These are phyloP conservation scores for Echinarachnius parma DNA, from an alignment of 53 echinoderm and acorn worm genomes.

Conservation along the genomic window DNA sequence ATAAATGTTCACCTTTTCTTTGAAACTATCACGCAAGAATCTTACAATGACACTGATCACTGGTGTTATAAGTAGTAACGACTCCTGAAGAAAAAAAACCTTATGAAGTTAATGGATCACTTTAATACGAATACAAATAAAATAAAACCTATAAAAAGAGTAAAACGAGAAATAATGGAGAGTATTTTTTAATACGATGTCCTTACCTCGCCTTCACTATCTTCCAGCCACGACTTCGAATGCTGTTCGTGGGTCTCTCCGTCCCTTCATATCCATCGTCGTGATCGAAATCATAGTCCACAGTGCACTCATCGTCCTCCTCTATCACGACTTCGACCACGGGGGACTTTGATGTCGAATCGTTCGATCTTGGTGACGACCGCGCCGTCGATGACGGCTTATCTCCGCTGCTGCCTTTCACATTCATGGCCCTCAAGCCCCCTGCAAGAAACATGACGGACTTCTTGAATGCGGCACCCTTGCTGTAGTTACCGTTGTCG, in stretches of 20 bases:
- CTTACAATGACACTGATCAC: too few species aligned
- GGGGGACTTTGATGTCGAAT: slow-evolving; percentile 6
- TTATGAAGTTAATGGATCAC: too few species aligned
- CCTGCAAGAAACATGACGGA: slow-evolving; percentile 19
- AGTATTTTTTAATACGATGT: too few species aligned
- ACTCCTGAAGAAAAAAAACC: too few species aligned
- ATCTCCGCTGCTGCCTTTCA: not conserved
- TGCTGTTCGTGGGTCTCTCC: not conserved
- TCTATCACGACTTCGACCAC: slow-evolving; percentile 7
- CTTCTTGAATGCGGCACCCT: slow-evolving; percentile 15
- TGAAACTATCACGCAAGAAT: too few species aligned
- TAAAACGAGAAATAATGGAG: too few species aligned
- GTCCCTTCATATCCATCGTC: not conserved
- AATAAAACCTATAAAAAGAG: too few species aligned
- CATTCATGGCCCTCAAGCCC: slow-evolving; percentile 14
- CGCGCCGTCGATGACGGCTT: too few species aligned
- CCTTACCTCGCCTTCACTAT: slow-evolving; percentile 51
- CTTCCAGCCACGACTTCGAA: slow-evolving; percentile 71
- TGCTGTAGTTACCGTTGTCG: slow-evolving; percentile 5
- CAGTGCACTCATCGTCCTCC: slow-evolving; percentile 21
- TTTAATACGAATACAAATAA: too few species aligned
- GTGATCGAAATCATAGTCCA: not conserved
- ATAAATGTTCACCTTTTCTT: too few species aligned
- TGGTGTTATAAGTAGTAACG: too few species aligned
- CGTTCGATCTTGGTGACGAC: slow-evolving; percentile 26